phyloP scores from a whole-genome alignment of 1,140 invertebrate genomes.

The Palaemon carinicauda region DNA sequence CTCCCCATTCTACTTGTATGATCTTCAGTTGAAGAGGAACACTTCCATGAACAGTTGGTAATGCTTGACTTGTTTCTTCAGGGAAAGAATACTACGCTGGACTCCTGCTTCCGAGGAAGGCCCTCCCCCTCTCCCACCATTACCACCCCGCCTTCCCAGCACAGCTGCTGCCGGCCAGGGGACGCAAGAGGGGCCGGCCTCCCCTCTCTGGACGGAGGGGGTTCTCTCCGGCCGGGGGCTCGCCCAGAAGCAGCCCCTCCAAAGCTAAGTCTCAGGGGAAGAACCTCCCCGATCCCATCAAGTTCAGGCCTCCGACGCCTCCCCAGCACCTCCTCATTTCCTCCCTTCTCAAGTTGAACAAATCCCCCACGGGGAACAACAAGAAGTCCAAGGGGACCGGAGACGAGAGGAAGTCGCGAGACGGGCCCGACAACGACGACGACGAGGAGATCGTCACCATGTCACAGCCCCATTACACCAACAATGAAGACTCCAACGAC shows the following conservation, averaged over 20 bases:
- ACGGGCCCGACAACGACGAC: neutral
- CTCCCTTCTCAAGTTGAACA: slow-evolving; percentile 39
- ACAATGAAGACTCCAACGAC: neutral
- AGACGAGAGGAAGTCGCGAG: neutral
- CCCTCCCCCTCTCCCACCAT: slow-evolving; percentile 43
- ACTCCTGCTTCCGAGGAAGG: slow-evolving; percentile 53
- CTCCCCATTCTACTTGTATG: slow-evolving; percentile 51
- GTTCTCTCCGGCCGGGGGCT: slow-evolving; percentile 3
- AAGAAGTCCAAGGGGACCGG: slow-evolving; percentile 15
- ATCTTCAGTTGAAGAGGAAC: slow-evolving; percentile 56
- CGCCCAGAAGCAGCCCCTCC: slow-evolving; percentile 17
- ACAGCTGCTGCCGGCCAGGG: slow-evolving; percentile 37
- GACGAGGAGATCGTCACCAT: neutral
- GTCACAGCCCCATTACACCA: slow-evolving; percentile 15
- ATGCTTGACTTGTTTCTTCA: slow-evolving; percentile 57
- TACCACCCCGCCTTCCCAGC: slow-evolving; percentile 30
- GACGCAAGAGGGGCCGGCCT: slow-evolving; percentile 51
- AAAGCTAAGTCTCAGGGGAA: slow-evolving; percentile 27
- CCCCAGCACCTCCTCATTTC: slow-evolving; percentile 30
- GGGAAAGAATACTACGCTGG: slow-evolving; percentile 55
- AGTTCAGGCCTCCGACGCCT: slow-evolving; percentile 44
- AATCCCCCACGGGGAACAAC: slow-evolving; percentile 28
- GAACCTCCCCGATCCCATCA: slow-evolving; percentile 36
- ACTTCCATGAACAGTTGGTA: slow-evolving; percentile 54
- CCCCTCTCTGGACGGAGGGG: slow-evolving; percentile 44